phyloP scores from a whole-genome alignment of 2,113 vertebrate species.

The Antigone vipio region DNA sequence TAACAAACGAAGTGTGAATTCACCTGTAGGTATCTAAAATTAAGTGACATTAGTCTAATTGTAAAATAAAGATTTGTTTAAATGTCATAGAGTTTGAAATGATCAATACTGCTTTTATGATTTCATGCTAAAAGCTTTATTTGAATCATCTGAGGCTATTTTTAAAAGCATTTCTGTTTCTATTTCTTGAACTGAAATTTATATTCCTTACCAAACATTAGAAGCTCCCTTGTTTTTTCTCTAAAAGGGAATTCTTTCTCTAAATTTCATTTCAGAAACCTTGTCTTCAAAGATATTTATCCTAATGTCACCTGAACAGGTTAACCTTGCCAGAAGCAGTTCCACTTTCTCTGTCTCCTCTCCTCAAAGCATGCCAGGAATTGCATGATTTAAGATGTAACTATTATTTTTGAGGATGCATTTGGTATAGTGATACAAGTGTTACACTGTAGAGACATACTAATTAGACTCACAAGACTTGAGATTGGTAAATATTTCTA shows the following conservation, averaged over 20 bases:
- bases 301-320: neutral
- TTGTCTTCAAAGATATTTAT: neutral
- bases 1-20: conserved; percentile 56
- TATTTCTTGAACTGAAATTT: neutral
- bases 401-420: neutral
- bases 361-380: neutral
- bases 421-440: neutral
- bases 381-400: neutral
- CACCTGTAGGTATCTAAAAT: conserved; percentile 48
- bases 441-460: neutral
- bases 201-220: neutral
- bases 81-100: neutral
- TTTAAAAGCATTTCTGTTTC: neutral
- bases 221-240: neutral
- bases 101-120: neutral
- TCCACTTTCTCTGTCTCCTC: neutral
- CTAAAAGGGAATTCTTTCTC: neutral
- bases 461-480: neutral
- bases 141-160: neutral
- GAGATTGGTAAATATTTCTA: neutral
- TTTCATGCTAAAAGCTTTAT: neutral
- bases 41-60: conserved; percentile 17
- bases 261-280: neutral
- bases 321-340: neutral
- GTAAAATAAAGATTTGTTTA: conserved; percentile 45